Evolutionary conservation across 2,888 invertebrate species (phyloP).

Genomic region (Lysandra coridon): DNA sequence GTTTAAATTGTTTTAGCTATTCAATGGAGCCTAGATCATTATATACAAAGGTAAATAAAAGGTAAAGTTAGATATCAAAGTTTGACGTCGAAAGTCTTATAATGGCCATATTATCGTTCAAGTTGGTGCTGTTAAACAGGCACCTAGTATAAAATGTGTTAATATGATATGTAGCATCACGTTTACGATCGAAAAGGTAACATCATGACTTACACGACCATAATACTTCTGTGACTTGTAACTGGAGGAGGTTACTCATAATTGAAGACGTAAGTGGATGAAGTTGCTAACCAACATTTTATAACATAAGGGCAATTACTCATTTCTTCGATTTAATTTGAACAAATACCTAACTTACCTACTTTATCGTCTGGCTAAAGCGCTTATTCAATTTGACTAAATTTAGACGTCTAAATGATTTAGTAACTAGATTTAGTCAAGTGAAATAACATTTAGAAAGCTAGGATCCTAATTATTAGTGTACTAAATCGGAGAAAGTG

Average conservation of each 20-base stretch:
- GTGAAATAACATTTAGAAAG: too few species aligned
- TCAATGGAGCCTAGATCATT: not conserved
- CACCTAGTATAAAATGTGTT: not conserved
- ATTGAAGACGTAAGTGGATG: too few species aligned
- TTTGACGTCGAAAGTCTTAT: not conserved
- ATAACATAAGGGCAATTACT: too few species aligned
- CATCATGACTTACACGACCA: constrained; percentile 1
- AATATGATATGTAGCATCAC: constrained; percentile 6
- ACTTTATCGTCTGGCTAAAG: too few species aligned
- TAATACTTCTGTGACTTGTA: not conserved
- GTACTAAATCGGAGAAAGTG: too few species aligned
- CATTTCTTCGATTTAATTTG: too few species aligned
- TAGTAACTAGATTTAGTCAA: too few species aligned
- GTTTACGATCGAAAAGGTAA: not conserved
- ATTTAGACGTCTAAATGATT: too few species aligned
- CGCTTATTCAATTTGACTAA: too few species aligned
- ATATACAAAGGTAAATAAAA: not conserved
- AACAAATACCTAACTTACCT: too few species aligned
- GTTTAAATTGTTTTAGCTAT: not conserved
- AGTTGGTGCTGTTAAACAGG: not conserved
- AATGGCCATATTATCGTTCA: not conserved
- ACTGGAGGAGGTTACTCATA: not conserved
- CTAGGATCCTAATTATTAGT: too few species aligned
- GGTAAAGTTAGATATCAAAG: not conserved
- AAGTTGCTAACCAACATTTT: too few species aligned